Evolutionary conservation across 2,113 vertebrate genomes (phyloP), one percentile per base, ranked within the genome.

Genomic region (Myotis yumanensis): DNA sequence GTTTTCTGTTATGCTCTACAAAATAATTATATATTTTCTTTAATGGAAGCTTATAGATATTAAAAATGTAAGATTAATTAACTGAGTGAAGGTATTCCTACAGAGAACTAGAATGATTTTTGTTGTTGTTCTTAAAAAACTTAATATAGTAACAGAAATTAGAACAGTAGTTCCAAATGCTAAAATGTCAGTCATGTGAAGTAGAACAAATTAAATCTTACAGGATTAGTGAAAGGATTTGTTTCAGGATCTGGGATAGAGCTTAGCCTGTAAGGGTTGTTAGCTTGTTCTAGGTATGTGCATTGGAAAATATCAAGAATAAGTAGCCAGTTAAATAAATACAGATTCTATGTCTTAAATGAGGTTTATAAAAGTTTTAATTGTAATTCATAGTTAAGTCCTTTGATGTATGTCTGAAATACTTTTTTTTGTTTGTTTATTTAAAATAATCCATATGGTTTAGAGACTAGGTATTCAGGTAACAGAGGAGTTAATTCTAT

Each of bases 151-250:
- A 88, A 82, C 8, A 88, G 46, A 95, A 96, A 94, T 85, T 79
- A 88, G 75, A 94, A 77, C 40, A 82, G 1, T 48, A 93, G 6
- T 73, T 94, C 59, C 54, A 52, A 91, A 90, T 59, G 48, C 54
- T 83, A 84, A 90, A 96, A 77, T 80, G 23, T 79, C 77, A 92
- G 48, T 96, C 77, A 93, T 83, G 32, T 79, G 81, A 96, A 83
- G 68, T 75, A 92, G 68, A 96, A 80, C 71, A 95, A 96, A 93
- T 89, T 81, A 88, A 96, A 96, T 84, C 76, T 93, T 64, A 17
- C 23, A 62, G 84, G 80, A 94, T 97, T 84, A 94, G 4, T 8
- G 25, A 37, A 90, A 3, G 68, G 59, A 92, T 95, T 96, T 96
- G 46, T 85, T 96, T 96, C 32, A 87, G 81, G 15, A 90, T 82